Evolutionary conservation across 2,797 vertebrate species (phyloP), one percentile per base, ranked within the genome.

Genomic region (Enteromius paludinosus): DNA sequence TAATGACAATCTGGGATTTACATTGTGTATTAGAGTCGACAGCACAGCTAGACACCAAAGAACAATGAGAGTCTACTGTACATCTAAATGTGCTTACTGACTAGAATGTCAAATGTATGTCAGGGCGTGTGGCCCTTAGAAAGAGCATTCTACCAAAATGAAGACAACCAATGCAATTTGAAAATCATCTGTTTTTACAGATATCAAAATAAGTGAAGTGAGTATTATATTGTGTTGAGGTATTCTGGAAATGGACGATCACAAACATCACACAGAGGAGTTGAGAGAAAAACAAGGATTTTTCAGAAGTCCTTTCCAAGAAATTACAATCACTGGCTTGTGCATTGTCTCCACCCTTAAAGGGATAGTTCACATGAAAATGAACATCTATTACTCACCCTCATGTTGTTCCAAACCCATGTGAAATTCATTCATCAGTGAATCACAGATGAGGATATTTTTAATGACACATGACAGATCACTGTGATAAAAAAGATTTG

Each of bases 301-400:
- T 56, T 78, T 69, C 1, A 17, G 11, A 69, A 45, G 33, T 28
- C 75, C 41, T 74, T 86, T 84, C 64, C 83, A 75, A 82, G 38
- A 76, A 72, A 62, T 45, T n/a, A 43, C 45, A 30, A 25, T 69
- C 65, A 30, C 78, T 76, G 71, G 70, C 64, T 65, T 62, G 28
- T 74, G n/a, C 25, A 23, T 43, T 23, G n/a, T 17, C 59, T 56
- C 43, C 35, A 18, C 82, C 43, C 74, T 17, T 59, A 64, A 74
- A 75, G 59, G 66, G 41, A 38, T 25, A 56, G 12, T 41, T 74
- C 20, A 38, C 12, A 5, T 14, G 38, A 33, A 52, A 33, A 72
- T n/a, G 0, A 33, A 30, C 30, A 30, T 72, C 47, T 47, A 28
- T 47, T 49, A n/a, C 28, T n/a, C 18, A 8, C 47, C 11, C 47